Evolutionary conservation across 2,113 vertebrate species (phyloP), one percentile per base, ranked within the genome.

Genomic region (Catagonus wagneri): DNA sequence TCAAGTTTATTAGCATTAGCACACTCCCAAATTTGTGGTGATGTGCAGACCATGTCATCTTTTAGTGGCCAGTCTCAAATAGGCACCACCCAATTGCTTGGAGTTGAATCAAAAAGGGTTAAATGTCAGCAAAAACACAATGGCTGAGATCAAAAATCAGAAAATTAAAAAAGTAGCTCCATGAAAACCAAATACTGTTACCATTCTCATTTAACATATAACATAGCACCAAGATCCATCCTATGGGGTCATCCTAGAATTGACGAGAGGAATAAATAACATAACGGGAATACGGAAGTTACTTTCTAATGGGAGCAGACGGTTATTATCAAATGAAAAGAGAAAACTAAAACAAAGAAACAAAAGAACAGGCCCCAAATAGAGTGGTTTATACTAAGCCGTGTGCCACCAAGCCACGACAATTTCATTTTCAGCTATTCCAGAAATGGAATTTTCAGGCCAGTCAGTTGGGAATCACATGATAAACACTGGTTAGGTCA

Each of bases 51-150:
- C 9, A 8, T 27, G 9, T 56, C n/a, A 52, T 56, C 27, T 39
- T 23, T 78, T 63, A 23, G 27, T 16, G 17, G 36, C 19, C 14
- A n/a, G 0, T 63, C 66, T 66, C 71, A 76, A 19, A 44, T 1
- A 85, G 54, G 27, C 9, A 94, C 29, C 27, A 34, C 3, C 52
- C 36, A 58, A 69, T 11, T 89, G 27, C 68, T 29, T 60, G 63
- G 54, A 50, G 83, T 66, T 54, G 7, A 94, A 80, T 75, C 25
- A 71, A 93, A 90, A 65, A 74, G 14, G 32, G 72, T 93, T 66
- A 72, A 78, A 84, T 12, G 29, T 66, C 44, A 94, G 54, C 19
- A 90, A 85, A 92, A 93, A 78, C 25, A 81, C 22, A 84, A 9
- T 19, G 88, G 69, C 11, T 52, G 75, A 61, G 36, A 60, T 71